phyloP scores from a whole-genome alignment of 2,888 invertebrate species.

The Lepetodrilus schrolli region DNA sequence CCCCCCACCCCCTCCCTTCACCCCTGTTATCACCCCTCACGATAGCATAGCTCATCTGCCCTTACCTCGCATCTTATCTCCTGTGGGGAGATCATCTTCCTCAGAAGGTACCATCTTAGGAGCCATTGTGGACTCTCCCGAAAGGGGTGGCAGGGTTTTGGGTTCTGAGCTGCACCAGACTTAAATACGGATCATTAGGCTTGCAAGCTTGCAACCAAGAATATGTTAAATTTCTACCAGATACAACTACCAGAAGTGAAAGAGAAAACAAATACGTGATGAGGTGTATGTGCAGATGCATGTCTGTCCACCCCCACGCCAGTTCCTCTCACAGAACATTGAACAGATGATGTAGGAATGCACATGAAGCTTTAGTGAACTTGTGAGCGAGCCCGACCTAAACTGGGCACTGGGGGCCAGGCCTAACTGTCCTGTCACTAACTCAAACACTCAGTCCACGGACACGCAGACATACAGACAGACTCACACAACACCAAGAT shows the following conservation, averaged over 20 bases:
- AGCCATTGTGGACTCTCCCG: conserved; percentile 1
- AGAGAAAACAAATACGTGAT: conserved; percentile 5
- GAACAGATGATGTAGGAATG: conserved; percentile 23
- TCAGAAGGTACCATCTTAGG: conserved; percentile 29
- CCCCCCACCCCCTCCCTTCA: neutral
- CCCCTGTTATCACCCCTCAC: neutral
- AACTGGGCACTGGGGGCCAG: neutral
- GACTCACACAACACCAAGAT: conserved; percentile 28
- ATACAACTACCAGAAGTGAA: neutral
- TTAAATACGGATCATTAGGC: neutral
- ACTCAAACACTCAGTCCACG: neutral
- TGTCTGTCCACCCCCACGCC: neutral
- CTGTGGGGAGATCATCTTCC: conserved; percentile 26
- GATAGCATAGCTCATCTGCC: neutral
- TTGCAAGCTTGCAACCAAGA: neutral
- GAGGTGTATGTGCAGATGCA: neutral
- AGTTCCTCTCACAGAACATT: conserved; percentile 7
- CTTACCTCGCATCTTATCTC: neutral
- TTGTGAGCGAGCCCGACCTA: neutral
- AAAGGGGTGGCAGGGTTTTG: neutral
- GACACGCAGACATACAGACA: neutral
- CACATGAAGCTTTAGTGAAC: neutral
- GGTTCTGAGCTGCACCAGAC: neutral
- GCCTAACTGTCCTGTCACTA: neutral
- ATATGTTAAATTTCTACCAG: neutral